phyloP scores from a whole-genome alignment of 2,113 vertebrate species.

The Bucco capensis region DNA sequence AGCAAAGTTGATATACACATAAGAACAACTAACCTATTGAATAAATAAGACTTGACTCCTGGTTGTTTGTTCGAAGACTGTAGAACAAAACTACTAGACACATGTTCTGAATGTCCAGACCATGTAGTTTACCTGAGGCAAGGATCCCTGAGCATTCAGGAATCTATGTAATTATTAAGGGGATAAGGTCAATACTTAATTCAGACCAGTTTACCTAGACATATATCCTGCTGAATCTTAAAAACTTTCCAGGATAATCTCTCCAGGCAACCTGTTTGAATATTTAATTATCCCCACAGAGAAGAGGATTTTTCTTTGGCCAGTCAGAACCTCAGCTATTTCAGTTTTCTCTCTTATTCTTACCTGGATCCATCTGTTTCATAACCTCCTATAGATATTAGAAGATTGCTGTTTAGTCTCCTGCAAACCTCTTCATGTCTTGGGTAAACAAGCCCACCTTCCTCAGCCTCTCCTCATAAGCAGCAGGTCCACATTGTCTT shows the following conservation, averaged over 20 bases:
- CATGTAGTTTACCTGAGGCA: background rate
- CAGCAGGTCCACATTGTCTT: background rate
- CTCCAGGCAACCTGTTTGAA: background rate
- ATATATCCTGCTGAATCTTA: background rate
- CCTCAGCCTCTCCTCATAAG: background rate
- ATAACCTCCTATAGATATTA: background rate
- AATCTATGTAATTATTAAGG: background rate
- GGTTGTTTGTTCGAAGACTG: background rate
- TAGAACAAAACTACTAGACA: background rate
- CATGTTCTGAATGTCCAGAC: background rate
- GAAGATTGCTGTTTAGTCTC: background rate
- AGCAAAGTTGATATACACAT: background rate
- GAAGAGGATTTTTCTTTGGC: fast-evolving
- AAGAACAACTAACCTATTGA: background rate
- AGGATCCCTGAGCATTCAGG: background rate
- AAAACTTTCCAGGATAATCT: background rate
- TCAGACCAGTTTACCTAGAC: background rate
- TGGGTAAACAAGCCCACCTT: background rate
- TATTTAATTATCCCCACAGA: background rate
- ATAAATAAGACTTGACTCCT: background rate
- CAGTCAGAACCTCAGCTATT: background rate
- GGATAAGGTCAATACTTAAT: background rate
- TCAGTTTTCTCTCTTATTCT: background rate
- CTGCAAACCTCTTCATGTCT: background rate
- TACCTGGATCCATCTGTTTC: background rate